A percentile compares a stretch with the other conserved stretches of the same genome.
These are phyloP conservation scores for Agrypnia vestita DNA, from an alignment of 1,140 invertebrate genomes.

Conservation along the genomic window DNA sequence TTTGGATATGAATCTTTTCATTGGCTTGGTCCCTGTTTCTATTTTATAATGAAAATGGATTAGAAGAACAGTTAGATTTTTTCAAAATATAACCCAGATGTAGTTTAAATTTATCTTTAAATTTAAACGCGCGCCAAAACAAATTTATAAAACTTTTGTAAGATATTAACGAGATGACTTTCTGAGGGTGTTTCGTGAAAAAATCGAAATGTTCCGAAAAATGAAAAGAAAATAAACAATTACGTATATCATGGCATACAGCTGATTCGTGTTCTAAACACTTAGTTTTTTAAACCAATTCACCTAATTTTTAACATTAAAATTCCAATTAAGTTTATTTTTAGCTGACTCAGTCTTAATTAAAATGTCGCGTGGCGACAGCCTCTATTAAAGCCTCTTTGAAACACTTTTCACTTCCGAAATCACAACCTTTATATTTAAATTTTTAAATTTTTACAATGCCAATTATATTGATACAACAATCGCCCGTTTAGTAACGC, in stretches of 20 bases:
- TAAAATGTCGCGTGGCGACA: conserved; percentile 27
- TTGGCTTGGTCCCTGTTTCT: conserved; percentile 26
- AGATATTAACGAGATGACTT: too few relatives aligned
- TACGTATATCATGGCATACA: conserved; percentile 33
- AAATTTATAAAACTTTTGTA: too few relatives aligned
- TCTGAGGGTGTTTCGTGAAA: background rate
- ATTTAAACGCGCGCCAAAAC: too few relatives aligned
- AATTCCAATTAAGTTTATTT: conserved; percentile 25
- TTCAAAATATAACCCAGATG: background rate
- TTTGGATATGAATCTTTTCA: conserved; percentile 25
- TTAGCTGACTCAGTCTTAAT: conserved; percentile 36
- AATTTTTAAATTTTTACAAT: conserved; percentile 18
- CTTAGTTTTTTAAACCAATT: background rate
- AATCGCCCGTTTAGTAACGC: conserved; percentile 1
- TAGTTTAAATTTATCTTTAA: too few relatives aligned
- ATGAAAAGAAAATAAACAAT: conserved; percentile 8
- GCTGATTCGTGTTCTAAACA: conserved; percentile 21
- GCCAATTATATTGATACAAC: conserved; percentile 13
- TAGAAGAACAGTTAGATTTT: conserved; percentile 9
- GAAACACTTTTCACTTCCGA: conserved; percentile 20
- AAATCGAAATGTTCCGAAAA: conserved; percentile 28
- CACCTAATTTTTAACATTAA: conserved; percentile 15
- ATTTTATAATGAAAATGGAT: conserved; percentile 32
- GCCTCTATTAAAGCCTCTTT: conserved; percentile 35
- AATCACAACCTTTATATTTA: conserved; percentile 32